Percentiles rank a stretch among this genome's conserved stretches.
phyloP scores from a whole-genome alignment of 2,797 vertebrate genomes.

The Myripristis jacobus region DNA sequence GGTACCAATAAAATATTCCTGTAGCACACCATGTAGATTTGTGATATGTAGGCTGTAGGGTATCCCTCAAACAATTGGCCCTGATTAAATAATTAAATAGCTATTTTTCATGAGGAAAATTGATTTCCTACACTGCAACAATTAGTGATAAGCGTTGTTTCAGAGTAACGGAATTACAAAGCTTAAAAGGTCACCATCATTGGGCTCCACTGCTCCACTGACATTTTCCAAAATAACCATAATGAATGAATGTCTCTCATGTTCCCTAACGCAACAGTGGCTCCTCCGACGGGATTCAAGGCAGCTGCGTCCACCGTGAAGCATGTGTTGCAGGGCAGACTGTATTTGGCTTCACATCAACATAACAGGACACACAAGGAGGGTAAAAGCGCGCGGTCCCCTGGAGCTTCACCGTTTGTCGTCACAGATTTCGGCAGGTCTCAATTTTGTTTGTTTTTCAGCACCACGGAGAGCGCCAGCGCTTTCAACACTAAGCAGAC shows the following conservation, averaged over 20 bases:
- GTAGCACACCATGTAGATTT: too few species aligned
- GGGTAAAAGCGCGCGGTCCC: not conserved
- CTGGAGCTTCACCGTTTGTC: not conserved
- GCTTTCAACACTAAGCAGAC: slow-evolving; percentile 28
- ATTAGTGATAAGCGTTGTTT: slow-evolving; percentile 59
- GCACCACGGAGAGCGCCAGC: slow-evolving; percentile 73
- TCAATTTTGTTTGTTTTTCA: slow-evolving; percentile 28
- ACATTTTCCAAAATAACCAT: slow-evolving; percentile 80
- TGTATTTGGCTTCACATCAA: slow-evolving; percentile 17
- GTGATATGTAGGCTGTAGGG: too few species aligned
- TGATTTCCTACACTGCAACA: slow-evolving; percentile 32
- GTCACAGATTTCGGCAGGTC: not conserved
- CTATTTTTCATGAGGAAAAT: slow-evolving; percentile 1
- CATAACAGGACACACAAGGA: not conserved
- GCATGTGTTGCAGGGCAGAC: slow-evolving; percentile 38
- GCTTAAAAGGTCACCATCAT: slow-evolving; percentile 76
- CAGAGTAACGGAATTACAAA: slow-evolving; percentile 35
- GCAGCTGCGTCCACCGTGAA: slow-evolving; percentile 59
- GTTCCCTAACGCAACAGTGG: slow-evolving; percentile 50
- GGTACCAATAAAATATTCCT: too few species aligned
- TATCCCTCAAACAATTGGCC: too few species aligned
- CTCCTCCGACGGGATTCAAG: slow-evolving; percentile 47
- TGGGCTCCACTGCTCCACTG: slow-evolving; percentile 62
- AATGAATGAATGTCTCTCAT: slow-evolving; percentile 74
- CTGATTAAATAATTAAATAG: too few species aligned